A percentile compares a stretch with the other conserved stretches of the same genome.
Conservation (phyloP, 2,888 invertebrate species). For the Coronaproctus castanopsis region DNA sequence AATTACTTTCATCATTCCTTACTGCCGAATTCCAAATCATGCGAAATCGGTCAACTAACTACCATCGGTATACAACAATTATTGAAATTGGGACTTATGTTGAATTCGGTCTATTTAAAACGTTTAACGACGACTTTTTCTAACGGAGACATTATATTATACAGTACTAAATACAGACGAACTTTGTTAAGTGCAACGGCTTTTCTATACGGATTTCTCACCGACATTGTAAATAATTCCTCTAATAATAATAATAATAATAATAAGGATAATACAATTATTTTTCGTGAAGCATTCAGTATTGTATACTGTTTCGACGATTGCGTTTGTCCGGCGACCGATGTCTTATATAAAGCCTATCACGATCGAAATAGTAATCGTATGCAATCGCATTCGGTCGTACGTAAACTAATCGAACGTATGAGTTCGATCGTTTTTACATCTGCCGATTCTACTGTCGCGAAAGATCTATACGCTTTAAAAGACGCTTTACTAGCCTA, state of each 20-base stretch:
- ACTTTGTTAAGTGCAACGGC: constrained; percentile 81
- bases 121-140: constrained; percentile 41
- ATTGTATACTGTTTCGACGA: constrained; percentile 68
- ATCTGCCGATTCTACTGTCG: constrained; percentile 37
- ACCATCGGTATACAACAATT: constrained; percentile 43
- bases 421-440: constrained; percentile 43
- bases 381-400: constrained; percentile 50
- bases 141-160: constrained; percentile 39
- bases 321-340: constrained; percentile 56
- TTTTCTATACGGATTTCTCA: constrained; percentile 48
- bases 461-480: constrained; percentile 45
- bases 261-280: constrained; percentile 31
- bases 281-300: constrained; percentile 54
- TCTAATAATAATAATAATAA: no score
- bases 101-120: constrained; percentile 31
- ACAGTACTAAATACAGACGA: constrained; percentile 65
- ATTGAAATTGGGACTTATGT: constrained; percentile 49
- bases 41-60: constrained; percentile 70
- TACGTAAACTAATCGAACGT: constrained; percentile 45
- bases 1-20: constrained; percentile 70
- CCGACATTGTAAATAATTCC: no score
- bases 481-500: constrained; percentile 66
- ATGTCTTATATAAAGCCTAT: constrained; percentile 32
- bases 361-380: constrained; percentile 38
- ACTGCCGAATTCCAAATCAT: constrained; percentile 43